Evolutionary conservation across 1,140 invertebrate genomes (phyloP), one percentile per base, ranked within the genome.

Genomic region (Scaptomyza hsui): DNA sequence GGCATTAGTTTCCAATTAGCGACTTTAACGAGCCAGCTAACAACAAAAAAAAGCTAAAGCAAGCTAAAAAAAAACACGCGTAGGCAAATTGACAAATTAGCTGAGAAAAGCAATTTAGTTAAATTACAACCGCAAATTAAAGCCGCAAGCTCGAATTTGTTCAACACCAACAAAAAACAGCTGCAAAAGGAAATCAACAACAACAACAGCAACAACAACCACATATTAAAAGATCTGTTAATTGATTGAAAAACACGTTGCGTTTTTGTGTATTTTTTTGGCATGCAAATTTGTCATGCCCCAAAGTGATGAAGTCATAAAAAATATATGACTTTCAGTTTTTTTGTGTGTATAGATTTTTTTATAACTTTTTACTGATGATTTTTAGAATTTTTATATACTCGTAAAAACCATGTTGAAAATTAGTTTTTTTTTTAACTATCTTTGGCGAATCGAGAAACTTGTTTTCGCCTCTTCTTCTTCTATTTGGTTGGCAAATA

Each of bases 71-170:
- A 64, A 52, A 64, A 41, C 55, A 77, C 83, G 75, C 76, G 55
- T 69, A 59, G 61, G 49, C 70, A 81, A 82, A 86, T 81, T 86
- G 74, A 86, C 82, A 86, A 82, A 86, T 86, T 86, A 78, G 70
- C 59, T 61, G 19, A 42, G 48, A 81, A 76, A 65, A 81, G 60
- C 78, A 60, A 82, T 86, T 86, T 85, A 63, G 72, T 51, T 64
- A 68, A 86, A 85, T 83, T 83, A 83, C 71, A 72, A 12, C 19
- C 49, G 32, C 59, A 83, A 82, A 82, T 82, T 82, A 83, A 75
- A 72, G 53, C 47, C 48, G 2, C 13, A 42, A 29, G 41, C 59
- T 57, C 57, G 24, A 53, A 32, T 63, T 70, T 70, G 49, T 49
- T 78, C 56, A 70, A 52, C 75, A 41, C 24, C 47, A 47, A 37